These are phyloP conservation scores for Collichthys lucidus DNA, from an alignment of 2,113 vertebrate genomes.

Conservation along the genomic window DNA sequence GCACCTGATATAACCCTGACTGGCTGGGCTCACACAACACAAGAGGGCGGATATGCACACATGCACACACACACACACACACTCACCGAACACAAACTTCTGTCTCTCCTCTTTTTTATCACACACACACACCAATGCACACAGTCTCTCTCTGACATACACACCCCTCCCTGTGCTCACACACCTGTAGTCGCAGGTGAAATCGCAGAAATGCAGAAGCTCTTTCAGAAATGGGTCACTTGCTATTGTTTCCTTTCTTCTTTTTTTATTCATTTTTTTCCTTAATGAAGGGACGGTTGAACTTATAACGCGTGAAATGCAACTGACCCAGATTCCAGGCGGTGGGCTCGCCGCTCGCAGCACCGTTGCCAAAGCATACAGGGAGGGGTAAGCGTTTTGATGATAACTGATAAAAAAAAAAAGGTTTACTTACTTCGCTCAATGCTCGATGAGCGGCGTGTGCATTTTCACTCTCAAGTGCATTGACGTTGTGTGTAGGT, in stretches of 20 bases:
- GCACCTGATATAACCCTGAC: slow-evolving; percentile 50
- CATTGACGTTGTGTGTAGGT: neutral
- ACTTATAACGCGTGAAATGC: slow-evolving; percentile 46
- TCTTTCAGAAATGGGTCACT: slow-evolving; percentile 62
- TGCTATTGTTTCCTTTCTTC: slow-evolving; percentile 41
- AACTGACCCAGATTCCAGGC: slow-evolving; percentile 63
- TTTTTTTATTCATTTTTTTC: slow-evolving; percentile 32
- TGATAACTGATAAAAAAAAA: slow-evolving; percentile 26
- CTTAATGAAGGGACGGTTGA: slow-evolving; percentile 54
- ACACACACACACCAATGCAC: slow-evolving; percentile 44
- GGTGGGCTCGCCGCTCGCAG: slow-evolving; percentile 11
- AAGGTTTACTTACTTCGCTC: slow-evolving; percentile 9
- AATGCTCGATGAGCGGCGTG: neutral
- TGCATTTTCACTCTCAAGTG: neutral
- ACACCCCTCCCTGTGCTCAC: neutral
- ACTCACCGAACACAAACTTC: slow-evolving; percentile 12
- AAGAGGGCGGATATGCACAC: neutral
- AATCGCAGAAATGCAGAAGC: slow-evolving; percentile 23
- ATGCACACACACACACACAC: too few relatives aligned
- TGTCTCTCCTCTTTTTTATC: slow-evolving; percentile 6
- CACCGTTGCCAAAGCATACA: neutral
- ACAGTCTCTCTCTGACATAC: slow-evolving; percentile 19
- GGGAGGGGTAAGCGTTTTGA: slow-evolving; percentile 13
- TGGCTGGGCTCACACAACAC: slow-evolving; percentile 14
- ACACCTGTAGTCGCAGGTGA: slow-evolving; percentile 62